A percentile compares a stretch with the other conserved stretches of the same genome.
These are phyloP conservation scores for Lucilia sericata DNA, from an alignment of 1,140 invertebrate genomes.

Conservation along the genomic window DNA sequence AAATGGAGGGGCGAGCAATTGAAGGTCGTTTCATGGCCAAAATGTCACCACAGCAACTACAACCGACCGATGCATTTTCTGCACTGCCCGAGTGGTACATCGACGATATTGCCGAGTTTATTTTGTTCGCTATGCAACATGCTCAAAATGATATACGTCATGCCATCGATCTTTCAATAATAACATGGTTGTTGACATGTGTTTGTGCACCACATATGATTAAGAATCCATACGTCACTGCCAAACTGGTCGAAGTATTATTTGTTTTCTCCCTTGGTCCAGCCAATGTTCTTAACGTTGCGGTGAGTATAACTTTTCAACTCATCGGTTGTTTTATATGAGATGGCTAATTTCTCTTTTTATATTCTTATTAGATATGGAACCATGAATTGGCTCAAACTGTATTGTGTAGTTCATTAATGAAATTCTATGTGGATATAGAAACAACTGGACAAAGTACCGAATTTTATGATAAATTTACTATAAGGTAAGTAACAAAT, in stretches of 20 bases:
- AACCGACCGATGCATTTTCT: conserved; percentile 81
- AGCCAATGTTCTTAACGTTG: conserved; percentile 70
- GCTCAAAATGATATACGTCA: conserved; percentile 83
- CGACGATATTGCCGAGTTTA: conserved; percentile 95
- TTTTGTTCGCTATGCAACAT: conserved; percentile 91
- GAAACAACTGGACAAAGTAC: conserved; percentile 97
- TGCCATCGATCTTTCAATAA: conserved; percentile 83
- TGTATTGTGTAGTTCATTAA: conserved; percentile 86
- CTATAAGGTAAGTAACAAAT: conserved; percentile 76
- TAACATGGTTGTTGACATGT: conserved; percentile 89
- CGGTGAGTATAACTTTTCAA: conserved; percentile 64
- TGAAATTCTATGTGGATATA: conserved; percentile 99
- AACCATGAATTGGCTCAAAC: conserved; percentile 87
- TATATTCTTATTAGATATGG: conserved; percentile 73
- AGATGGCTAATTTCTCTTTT: too few relatives aligned
- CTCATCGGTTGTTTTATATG: not conserved
- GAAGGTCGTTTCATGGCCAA: conserved; percentile 66
- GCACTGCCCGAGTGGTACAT: conserved; percentile 96
- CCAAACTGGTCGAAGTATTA: conserved; percentile 94
- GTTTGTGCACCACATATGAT: conserved; percentile 92
- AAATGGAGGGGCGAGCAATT: conserved; percentile 71
- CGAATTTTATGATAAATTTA: conserved; percentile 99
- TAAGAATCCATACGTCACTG: conserved; percentile 95
- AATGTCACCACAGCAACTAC: conserved; percentile 71
- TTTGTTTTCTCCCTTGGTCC: conserved; percentile 89